Percentiles rank a stretch among this genome's conserved stretches.
Conservation (phyloP, 2,888 invertebrate genomes). For the Gastrophysa polygoni region DNA sequence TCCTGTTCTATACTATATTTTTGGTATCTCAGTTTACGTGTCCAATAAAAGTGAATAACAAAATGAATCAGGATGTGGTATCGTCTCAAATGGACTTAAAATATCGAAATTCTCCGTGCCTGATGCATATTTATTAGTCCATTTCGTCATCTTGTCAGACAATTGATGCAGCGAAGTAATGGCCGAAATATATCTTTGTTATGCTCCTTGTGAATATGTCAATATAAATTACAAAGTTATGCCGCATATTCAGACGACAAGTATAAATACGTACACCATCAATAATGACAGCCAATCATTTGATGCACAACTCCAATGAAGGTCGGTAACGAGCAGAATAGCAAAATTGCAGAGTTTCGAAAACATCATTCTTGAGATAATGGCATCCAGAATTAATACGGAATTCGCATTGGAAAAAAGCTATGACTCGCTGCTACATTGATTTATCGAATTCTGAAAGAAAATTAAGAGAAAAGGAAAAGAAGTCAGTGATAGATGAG, state of each 20-base stretch:
- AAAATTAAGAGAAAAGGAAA: neutral
- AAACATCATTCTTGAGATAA: neutral
- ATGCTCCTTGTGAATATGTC: neutral
- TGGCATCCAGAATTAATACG: neutral
- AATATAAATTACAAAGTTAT: neutral
- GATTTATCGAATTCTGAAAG: neutral
- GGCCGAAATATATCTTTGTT: neutral
- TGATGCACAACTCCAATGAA: neutral
- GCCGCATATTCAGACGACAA: constrained; percentile 5
- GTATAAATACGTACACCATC: constrained; percentile 8
- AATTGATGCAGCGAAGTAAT: too few relatives aligned
- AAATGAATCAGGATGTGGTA: too few relatives aligned
- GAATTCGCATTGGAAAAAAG: neutral
- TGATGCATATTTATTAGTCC: too few relatives aligned
- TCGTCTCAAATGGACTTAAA: too few relatives aligned
- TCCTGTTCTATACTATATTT: too few relatives aligned
- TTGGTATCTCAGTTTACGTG: too few relatives aligned
- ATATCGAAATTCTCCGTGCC: too few relatives aligned
- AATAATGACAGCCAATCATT: constrained; percentile 14
- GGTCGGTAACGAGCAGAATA: neutral
- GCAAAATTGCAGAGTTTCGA: neutral
- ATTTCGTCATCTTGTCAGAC: too few relatives aligned
- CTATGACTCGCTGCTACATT: neutral
- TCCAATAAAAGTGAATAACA: too few relatives aligned
- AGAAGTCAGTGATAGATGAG: neutral